phyloP scores from a whole-genome alignment of 2,113 vertebrate species.

The Thermophis baileyi region DNA sequence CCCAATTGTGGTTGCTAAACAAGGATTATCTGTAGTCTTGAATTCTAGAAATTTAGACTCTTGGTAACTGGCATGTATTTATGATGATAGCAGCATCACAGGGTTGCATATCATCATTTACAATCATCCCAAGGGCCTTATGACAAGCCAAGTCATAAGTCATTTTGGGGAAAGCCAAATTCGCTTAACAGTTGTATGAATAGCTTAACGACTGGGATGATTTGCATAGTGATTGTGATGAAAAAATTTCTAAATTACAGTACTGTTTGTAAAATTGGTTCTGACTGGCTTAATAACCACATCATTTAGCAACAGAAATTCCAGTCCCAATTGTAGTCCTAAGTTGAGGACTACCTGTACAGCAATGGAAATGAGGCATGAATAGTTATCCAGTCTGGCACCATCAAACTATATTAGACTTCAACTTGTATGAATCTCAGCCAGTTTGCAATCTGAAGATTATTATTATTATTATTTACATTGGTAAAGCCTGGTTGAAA shows the following conservation, averaged over 20 bases:
- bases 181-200: background rate
- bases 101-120: too few relatives aligned
- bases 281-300: background rate
- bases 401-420: background rate
- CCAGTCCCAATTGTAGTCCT: background rate
- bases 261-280: background rate
- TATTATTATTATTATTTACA: background rate
- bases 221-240: background rate
- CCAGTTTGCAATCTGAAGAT: background rate
- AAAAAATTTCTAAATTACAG: background rate
- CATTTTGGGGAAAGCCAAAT: background rate
- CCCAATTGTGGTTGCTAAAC: background rate
- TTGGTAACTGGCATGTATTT: too few relatives aligned
- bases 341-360: background rate
- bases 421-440: background rate
- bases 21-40: background rate
- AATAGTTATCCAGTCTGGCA: background rate
- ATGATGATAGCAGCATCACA: too few relatives aligned
- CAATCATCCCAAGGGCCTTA: background rate
- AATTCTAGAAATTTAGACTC: background rate
- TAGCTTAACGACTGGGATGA: background rate
- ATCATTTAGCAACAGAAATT: background rate
- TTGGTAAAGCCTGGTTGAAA: background rate
- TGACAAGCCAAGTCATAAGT: background rate
- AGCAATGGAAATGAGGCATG: background rate